These are phyloP conservation scores for Diadema setosum DNA, from an alignment of 35 echinoderm and acorn worm species.

Conservation along the genomic window DNA sequence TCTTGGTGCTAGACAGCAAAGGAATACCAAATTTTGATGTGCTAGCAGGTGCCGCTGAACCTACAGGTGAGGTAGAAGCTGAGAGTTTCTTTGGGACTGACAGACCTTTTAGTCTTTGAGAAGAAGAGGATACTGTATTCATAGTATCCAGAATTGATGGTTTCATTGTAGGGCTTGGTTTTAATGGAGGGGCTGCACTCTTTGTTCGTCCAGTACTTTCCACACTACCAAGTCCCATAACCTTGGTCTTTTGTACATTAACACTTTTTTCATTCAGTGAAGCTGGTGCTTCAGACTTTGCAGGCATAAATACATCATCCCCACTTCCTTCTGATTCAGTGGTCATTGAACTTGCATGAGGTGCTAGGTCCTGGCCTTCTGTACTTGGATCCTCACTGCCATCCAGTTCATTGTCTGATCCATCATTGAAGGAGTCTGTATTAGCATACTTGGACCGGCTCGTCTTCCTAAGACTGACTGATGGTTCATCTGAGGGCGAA, in stretches of 20 bases:
- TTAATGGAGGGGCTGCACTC: constrained; percentile 18
- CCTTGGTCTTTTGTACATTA: too few relatives aligned
- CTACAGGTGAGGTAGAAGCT: neutral
- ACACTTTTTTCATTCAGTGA: too few relatives aligned
- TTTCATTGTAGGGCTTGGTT: neutral
- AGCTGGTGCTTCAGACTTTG: too few relatives aligned
- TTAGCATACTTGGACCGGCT: neutral
- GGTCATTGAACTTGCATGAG: too few relatives aligned
- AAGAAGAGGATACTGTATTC: neutral
- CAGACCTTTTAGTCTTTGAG: constrained; percentile 57
- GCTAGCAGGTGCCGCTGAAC: neutral
- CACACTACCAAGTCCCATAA: too few relatives aligned
- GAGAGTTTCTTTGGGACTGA: constrained; percentile 90
- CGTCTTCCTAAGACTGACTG: neutral
- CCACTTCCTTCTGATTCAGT: neutral
- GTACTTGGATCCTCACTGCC: neutral
- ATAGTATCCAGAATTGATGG: constrained; percentile 43
- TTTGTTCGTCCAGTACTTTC: too few relatives aligned
- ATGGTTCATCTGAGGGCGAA: neutral
- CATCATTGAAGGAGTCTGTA: neutral
- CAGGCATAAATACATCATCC: too few relatives aligned
- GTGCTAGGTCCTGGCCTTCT: too few relatives aligned
- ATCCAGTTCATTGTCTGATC: neutral
- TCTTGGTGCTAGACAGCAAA: constrained; percentile 10
- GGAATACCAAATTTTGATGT: constrained; percentile 35